Conservation (phyloP, 2,797 vertebrate species). For the Anolis apletophallus region DNA sequence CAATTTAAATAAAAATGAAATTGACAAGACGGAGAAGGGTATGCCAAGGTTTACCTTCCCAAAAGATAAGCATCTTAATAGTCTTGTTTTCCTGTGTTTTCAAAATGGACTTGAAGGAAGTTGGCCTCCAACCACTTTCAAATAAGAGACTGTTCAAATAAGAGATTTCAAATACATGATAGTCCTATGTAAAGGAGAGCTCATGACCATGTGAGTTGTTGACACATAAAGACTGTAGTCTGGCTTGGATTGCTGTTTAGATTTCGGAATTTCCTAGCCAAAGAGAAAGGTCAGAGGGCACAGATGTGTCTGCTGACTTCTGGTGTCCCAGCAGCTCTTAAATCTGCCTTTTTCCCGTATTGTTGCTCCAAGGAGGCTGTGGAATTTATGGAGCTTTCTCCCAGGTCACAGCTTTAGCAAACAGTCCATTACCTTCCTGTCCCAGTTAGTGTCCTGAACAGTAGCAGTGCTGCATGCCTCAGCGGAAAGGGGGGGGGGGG, state of each 20-base stretch:
- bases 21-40: background rate
- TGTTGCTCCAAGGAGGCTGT: background rate
- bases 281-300: background rate
- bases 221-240: background rate
- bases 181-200: background rate
- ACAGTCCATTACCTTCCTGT: background rate
- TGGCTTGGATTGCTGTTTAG: background rate
- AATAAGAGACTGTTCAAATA: background rate
- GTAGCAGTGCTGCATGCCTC: background rate
- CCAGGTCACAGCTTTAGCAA: slow-evolving; percentile 4
- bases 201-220: background rate
- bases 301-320: background rate
- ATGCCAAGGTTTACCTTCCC: background rate
- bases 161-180: background rate
- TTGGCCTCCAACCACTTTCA: background rate
- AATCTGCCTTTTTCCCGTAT: background rate
- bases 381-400: slow-evolving; percentile 8
- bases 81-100: background rate
- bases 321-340: background rate
- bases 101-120: background rate
- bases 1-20: background rate
- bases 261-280: background rate
- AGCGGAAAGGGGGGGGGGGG: background rate
- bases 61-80: background rate
- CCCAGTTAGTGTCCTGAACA: background rate